Base-by-base conservation (phyloP, 2,113 vertebrate genomes). In the Percopsis transmontana region DNA sequence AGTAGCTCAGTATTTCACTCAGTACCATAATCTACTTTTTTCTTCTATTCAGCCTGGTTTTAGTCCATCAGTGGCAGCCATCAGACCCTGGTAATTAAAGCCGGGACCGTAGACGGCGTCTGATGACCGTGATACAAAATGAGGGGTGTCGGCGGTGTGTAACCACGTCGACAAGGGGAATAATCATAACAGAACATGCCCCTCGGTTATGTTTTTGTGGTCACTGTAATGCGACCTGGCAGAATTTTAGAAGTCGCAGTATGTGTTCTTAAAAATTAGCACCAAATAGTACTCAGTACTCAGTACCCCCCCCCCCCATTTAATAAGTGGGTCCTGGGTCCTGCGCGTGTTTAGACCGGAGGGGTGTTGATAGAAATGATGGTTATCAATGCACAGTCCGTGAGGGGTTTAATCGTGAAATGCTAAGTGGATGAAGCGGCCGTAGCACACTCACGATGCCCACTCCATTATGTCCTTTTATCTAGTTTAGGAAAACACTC, bases 11-110 rank as follows among this genome's bases (percentile, higher is more conserved):
- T 80, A 52, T 77, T 45, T 39, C 48, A 42, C 15, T 58, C 68
- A 44, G 57, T 81, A 53, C 62, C 18, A 63, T 62, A 69, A 66
- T 77, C 65, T 15, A 62, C 54, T 61, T 11, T 60, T 70, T 65
- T 78, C 67, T 79, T 57, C 77, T 53, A 18, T 66, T 66, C 23
- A n/a, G 53, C 18, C n/a, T 40, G 47, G 23, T 66, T n/a, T n/a
- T 33, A 61, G 56, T 70, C 55, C 48, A 67, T 42, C 58, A 20
- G 38, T 11, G 23, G 23, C 20, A 15, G 27, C 66, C 66, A 24
- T 64, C 62, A 58, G 21, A 27, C 21, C 27, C 33, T 62, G 51
- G 66, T 73, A 61, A 72, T 66, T 53, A 80, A 60, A 55, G 58
- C 21, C 53, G 52, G 24, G 38, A 56, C 12, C 50, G 39, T 45